Evolutionary conservation across 2,888 invertebrate genomes (phyloP), one percentile per base, ranked within the genome.

Genomic region (Keiferia lycopersicella): DNA sequence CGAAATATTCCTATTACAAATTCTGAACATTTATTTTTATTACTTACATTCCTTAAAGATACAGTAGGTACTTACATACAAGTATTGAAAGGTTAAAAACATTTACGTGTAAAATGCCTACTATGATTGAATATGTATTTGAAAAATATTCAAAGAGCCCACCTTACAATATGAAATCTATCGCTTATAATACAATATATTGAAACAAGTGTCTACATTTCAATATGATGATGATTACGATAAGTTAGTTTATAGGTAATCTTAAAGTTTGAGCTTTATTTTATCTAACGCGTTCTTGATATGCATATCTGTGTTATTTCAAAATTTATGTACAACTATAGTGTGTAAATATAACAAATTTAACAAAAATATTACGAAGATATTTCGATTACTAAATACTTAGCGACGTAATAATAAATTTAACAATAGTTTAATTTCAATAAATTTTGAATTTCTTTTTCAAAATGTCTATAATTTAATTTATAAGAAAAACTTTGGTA

Each of bases 341-440:
- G 8, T 51, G 69, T 74, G 75, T 76, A 73, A 74, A 84, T 82
- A 87, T 82, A 87, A 86, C 84, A 85, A 84, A 81, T 83, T 80
- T 79, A 84, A 84, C 84, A 83, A 81, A 84, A 82, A 62, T 80
- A 81, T 66, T 73, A 73, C 53, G 45, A 61, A 51, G 53, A 39
- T 62, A 62, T 62, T 53, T 53, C 18, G 18, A 62, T 71, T 70
- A 65, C 66, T 76, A 73, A 74, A 73, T 67, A 72, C 70, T 70
- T 71, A 73, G 72, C 71, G 60, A 69, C 34, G 57, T 59, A 57
- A 63, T 63, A 59, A 62, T 61, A 65, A 65, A 62, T 66, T 64
- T 70, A 73, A 73, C 70, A 69, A 68, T 65, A 68, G 61, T 58
- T 69, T 68, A 68, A 68, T 68, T 63, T 68, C 68, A 68, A 66